Conservation (phyloP, 2,797 vertebrate genomes). For the Myotis findleyi region DNA sequence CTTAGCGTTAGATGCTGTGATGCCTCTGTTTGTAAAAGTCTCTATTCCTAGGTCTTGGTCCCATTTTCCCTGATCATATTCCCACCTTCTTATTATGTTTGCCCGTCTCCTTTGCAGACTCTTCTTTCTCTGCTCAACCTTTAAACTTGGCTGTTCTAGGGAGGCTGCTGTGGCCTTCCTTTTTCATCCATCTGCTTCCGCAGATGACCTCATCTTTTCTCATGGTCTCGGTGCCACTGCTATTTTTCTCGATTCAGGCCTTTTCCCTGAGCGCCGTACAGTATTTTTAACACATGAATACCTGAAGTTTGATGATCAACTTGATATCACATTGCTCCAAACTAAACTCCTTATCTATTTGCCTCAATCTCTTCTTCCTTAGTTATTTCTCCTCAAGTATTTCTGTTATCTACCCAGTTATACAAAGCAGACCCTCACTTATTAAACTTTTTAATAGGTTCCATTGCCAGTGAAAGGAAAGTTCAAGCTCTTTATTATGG, state of each 20-base stretch:
- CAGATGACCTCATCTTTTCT: background rate
- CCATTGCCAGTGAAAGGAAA: background rate
- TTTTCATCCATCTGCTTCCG: background rate
- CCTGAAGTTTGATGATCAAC: background rate
- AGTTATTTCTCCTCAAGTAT: background rate
- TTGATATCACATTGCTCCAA: background rate
- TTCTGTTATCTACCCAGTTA: background rate
- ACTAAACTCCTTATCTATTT: background rate
- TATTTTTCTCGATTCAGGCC: background rate
- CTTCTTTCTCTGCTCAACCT: background rate
- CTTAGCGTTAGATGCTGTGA: background rate
- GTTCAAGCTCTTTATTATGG: background rate
- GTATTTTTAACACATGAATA: constrained; percentile 2
- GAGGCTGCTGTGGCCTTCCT: background rate
- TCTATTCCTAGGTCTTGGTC: background rate
- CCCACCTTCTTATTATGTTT: background rate
- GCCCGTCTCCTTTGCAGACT: background rate
- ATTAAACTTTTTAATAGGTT: background rate
- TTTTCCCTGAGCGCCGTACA: background rate
- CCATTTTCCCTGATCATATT: background rate
- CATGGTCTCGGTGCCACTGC: background rate
- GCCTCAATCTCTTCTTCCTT: background rate
- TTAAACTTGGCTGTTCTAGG: background rate
- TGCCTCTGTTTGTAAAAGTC: background rate
- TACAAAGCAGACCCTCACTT: background rate